A percentile compares a stretch with the other conserved stretches of the same genome.
Evolutionary conservation across 2,888 invertebrate genomes (phyloP).

Genomic region (Teleogryllus oceanicus): DNA sequence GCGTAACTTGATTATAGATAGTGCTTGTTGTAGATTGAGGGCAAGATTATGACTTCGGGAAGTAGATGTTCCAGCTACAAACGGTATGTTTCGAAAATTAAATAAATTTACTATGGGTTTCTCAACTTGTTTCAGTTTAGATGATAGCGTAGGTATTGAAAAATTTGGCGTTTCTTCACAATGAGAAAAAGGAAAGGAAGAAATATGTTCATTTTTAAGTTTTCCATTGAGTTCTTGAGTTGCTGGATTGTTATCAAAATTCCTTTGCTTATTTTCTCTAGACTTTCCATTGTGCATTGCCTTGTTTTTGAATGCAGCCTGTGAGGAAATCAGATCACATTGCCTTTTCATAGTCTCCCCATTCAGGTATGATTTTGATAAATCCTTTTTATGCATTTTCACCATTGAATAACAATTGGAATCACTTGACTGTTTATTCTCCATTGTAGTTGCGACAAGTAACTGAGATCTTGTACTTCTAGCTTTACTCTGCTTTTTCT

Average conservation of each 20-base stretch:
- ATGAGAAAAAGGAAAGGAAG: neutral
- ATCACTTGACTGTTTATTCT: too few relatives aligned
- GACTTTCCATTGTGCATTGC: too few relatives aligned
- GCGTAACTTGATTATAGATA: constrained; percentile 44
- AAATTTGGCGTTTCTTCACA: constrained; percentile 20
- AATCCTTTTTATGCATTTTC: too few relatives aligned
- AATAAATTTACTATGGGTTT: constrained; percentile 49
- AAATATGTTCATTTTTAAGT: neutral
- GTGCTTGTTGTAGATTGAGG: constrained; percentile 61
- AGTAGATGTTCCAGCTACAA: constrained; percentile 59
- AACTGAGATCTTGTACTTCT: too few relatives aligned
- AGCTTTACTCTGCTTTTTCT: too few relatives aligned
- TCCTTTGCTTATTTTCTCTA: neutral
- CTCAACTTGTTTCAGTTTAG: constrained; percentile 60
- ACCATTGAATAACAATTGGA: too few relatives aligned
- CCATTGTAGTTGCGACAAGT: too few relatives aligned
- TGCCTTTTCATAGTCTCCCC: too few relatives aligned
- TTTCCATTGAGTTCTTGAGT: neutral
- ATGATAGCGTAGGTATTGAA: constrained; percentile 59
- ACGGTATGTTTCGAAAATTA: constrained; percentile 57
- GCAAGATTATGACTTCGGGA: constrained; percentile 63
- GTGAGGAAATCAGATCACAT: too few relatives aligned
- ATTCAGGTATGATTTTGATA: too few relatives aligned
- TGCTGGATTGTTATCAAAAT: neutral
- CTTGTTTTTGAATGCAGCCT: too few relatives aligned